phyloP scores from a whole-genome alignment of 2,113 vertebrate species.

The Carassius carassius region DNA sequence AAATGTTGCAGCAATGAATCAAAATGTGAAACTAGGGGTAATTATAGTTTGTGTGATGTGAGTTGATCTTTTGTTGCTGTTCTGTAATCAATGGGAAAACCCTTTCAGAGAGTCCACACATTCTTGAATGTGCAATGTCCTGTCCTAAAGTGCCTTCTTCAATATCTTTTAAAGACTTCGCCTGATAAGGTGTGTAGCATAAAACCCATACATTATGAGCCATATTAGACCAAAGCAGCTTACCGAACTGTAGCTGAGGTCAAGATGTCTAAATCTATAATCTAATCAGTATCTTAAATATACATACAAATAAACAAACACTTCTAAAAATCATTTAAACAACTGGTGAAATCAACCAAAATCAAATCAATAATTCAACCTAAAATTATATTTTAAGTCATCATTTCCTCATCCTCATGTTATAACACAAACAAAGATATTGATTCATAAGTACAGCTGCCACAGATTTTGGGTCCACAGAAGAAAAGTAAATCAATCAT shows the following conservation, averaged over 20 bases:
- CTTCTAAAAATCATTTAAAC: neutral
- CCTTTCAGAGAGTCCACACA: neutral
- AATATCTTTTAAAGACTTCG: neutral
- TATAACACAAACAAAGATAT: no score
- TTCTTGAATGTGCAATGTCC: neutral
- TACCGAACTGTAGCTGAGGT: neutral
- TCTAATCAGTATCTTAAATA: neutral
- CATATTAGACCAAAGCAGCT: neutral
- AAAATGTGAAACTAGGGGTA: neutral
- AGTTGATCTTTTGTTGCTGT: neutral
- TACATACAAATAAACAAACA: conserved; percentile 4
- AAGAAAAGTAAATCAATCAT: no score
- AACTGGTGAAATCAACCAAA: neutral
- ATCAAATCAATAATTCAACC: no score
- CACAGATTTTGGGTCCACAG: no score
- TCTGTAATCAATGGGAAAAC: neutral
- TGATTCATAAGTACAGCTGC: no score
- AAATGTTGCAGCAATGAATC: neutral
- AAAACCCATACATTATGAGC: neutral
- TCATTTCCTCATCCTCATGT: no score
- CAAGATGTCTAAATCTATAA: conserved; percentile 1
- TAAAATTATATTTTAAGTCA: no score
- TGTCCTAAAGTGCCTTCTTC: neutral
- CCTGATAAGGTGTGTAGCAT: neutral
- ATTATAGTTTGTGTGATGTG: neutral